Evolutionary conservation across 2,797 vertebrate genomes (phyloP), one percentile per base, ranked within the genome.

Genomic region (Parauchenoglanis punctatus): DNA sequence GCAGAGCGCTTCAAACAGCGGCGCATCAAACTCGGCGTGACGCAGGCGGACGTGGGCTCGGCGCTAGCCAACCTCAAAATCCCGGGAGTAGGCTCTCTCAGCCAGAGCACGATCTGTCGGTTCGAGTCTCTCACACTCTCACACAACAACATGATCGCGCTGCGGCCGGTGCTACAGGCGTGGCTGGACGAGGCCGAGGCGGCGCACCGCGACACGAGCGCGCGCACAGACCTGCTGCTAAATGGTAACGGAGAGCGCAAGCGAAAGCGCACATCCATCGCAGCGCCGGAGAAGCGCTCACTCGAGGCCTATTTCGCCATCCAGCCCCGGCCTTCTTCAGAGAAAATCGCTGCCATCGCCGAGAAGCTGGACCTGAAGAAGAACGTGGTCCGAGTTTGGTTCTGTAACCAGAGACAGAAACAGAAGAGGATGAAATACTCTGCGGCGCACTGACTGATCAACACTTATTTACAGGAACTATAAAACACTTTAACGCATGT

Each of bases 131-230:
- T 99, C 67, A 99, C 98, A 0, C 94, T 99, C 44, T 98, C 97
- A n/a, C 98, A 98, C 94, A 99, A 99, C 95, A 99, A 99, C 94
- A 99, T 99, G 98, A 96, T 97, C 1, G 98, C 98, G n/a, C 96
- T 99, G 65, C 97, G 97, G 90, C 98, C 98, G 0, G 97, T 98
- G 6, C 96, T 98, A 0, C 97, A 97, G 92, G 97, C 98, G 68
- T 99, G 98, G 98, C 94, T 98, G 85, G 97, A 98, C 91, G 98
- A 97, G 80, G 98, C 98, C 0, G 97, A 99, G 92, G 97, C 96
- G 25, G 97, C 97, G 56, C 93, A 97, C 88, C 94, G 97, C 4
- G 96, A 97, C 93, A 96, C 96, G 46, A 95, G 96, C 94, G 94
- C 91, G 94, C 97, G 97, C 90, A 96, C 97, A 0, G 97, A 97